A percentile compares a stretch with the other conserved stretches of the same genome.
These are phyloP conservation scores for Sciurus carolinensis DNA, from an alignment of 2,797 vertebrate species.

Conservation along the genomic window DNA sequence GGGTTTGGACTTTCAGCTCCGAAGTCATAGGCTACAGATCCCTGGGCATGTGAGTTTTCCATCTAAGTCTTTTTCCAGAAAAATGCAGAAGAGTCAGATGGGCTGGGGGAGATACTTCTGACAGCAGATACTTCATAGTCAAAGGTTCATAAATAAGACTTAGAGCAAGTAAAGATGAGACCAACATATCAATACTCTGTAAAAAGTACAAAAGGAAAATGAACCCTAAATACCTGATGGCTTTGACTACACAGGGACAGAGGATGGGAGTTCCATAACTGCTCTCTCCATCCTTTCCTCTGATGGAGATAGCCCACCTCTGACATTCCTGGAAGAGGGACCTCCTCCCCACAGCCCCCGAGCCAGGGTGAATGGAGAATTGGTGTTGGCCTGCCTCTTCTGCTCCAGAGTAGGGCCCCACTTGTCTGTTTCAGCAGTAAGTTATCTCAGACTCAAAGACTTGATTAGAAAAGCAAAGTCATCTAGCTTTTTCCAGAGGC, in stretches of 20 bases:
- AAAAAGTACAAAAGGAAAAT: not conserved
- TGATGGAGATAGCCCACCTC: not conserved
- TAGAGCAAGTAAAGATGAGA: not conserved
- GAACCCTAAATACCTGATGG: not conserved
- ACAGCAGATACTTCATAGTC: not conserved
- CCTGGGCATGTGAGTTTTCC: not conserved
- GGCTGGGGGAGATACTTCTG: not conserved
- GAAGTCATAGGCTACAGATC: not conserved
- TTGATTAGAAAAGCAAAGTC: not conserved
- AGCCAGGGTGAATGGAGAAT: not conserved
- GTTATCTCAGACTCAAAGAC: not conserved
- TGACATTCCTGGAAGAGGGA: not conserved
- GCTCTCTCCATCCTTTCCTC: not conserved
- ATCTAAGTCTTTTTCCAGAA: not conserved
- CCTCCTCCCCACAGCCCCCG: no score
- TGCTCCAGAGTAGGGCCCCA: not conserved
- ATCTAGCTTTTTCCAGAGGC: not conserved
- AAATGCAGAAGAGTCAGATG: not conserved
- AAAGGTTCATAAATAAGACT: not conserved
- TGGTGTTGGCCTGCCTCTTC: not conserved
- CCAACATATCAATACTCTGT: not conserved
- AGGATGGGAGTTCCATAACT: no score
- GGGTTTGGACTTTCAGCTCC: not conserved
- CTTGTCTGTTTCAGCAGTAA: not conserved
- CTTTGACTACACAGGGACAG: not conserved